Conservation (phyloP, 2,888 invertebrate genomes). For the Drosophila engyochracea region DNA sequence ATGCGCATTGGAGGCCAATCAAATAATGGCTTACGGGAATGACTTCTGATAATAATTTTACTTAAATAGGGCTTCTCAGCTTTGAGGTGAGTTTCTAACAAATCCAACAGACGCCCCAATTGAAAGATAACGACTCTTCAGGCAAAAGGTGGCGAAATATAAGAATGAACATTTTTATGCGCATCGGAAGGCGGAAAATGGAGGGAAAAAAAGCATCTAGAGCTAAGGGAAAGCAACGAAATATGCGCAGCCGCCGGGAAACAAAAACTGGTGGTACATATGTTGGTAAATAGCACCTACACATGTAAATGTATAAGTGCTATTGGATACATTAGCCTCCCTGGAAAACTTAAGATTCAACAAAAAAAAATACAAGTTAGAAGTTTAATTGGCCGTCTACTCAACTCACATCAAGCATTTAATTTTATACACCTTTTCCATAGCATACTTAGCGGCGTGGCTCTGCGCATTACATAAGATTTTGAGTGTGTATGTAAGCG, state of each 20-base stretch:
- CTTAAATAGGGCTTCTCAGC: slow-evolving; percentile 10
- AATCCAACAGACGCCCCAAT: slow-evolving; percentile 44
- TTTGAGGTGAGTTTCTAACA: slow-evolving; percentile 47
- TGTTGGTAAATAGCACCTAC: slow-evolving; percentile 10
- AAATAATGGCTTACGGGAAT: not conserved
- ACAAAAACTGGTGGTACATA: slow-evolving; percentile 9
- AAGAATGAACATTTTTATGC: slow-evolving; percentile 18
- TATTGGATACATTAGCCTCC: not conserved
- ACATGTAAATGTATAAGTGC: slow-evolving; percentile 10
- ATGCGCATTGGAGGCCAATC: not conserved
- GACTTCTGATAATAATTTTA: not conserved
- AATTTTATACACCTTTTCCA: slow-evolving; percentile 20
- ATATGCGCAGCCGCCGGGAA: slow-evolving; percentile 66
- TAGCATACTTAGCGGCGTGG: slow-evolving; percentile 41
- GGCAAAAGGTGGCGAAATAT: slow-evolving; percentile 44
- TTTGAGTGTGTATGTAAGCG: not conserved
- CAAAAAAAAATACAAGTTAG: slow-evolving; percentile 7
- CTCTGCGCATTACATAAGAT: slow-evolving; percentile 43
- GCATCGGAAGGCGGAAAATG: slow-evolving; percentile 6
- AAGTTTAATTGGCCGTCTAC: slow-evolving; percentile 6
- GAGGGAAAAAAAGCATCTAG: slow-evolving; percentile 11
- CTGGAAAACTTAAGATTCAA: slow-evolving; percentile 2
- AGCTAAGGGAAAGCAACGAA: slow-evolving; percentile 26
- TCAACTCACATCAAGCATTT: slow-evolving; percentile 17
- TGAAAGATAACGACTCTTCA: slow-evolving; percentile 53